Base-by-base conservation (phyloP, 2,797 vertebrate genomes). In the Garrulus glandarius region DNA sequence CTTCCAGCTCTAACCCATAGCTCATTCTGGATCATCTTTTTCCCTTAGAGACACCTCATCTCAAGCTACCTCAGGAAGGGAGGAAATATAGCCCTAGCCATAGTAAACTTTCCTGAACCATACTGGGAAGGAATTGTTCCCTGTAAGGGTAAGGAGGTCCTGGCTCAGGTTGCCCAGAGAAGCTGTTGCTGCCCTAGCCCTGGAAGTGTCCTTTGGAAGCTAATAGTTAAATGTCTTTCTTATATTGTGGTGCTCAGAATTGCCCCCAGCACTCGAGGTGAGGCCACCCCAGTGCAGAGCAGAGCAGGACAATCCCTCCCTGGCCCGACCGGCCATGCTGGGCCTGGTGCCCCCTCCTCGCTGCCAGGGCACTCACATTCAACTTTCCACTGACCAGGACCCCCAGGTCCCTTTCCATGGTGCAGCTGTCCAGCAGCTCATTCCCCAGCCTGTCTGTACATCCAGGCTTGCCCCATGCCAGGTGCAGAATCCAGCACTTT, bases 211-310 rank as follows among this genome's bases (percentile, higher is more conserved):
- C 36, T 61, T 71, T 61, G 5, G 20, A 52, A 61, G 21, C 56
- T 10, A 70, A 26, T 9, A 69, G 16, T 85, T 77, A 21, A 53
- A 1, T 61, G 44, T 30, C 47, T 24, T 76, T 46, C 39, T 47
- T 30, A 10, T 12, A 26, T 12, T 47, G 39, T 39, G n/a, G 26
- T 61, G n/a, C 55, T 39, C 46, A 18, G 20, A 44, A 68, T 8
- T 85, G 24, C 7, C 41, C n/a, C 34, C 30, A 61, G 47, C 26
- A 47, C 47, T 39, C 0, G 1, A 77, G 30, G 8, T 53, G 47
- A 39, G 64, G 34, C 30, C 0, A 0, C 14, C 30, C 24, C 41
- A 53, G 55, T 2, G 41, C 56, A 61, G 20, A 53, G 39, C n/a
- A 85, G 37, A n/a, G n/a, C 4, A 0, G 20, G 8, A 46, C 46